phyloP scores from a whole-genome alignment of 1,140 invertebrate species.

The Panagrolaimus sp. region DNA sequence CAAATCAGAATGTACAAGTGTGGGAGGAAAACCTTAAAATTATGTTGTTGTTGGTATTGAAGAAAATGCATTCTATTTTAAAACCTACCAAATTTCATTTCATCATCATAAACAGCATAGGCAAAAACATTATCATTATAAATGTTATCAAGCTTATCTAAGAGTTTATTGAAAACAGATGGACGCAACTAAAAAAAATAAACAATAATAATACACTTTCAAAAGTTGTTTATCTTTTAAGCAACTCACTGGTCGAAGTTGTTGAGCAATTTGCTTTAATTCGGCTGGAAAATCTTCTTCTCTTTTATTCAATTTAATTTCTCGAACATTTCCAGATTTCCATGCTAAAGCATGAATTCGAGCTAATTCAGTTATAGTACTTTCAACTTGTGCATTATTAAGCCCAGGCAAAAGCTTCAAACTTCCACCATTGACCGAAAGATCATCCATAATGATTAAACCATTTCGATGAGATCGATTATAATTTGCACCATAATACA shows the following conservation, averaged over 20 bases:
- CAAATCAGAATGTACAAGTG: slow-evolving; percentile 34
- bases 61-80: too few relatives aligned
- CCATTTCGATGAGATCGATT: slow-evolving; percentile 29
- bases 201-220: neutral
- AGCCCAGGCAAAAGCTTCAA: slow-evolving; percentile 34
- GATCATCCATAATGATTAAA: slow-evolving; percentile 42
- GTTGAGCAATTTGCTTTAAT: neutral
- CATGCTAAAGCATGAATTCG: slow-evolving; percentile 33
- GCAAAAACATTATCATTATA: neutral
- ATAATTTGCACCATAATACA: neutral
- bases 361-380: slow-evolving; percentile 32
- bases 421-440: slow-evolving; percentile 18
- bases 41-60: too few relatives aligned
- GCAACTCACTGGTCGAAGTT: neutral
- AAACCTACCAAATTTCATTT: slow-evolving; percentile 20
- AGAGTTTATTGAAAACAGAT: neutral
- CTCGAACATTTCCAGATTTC: slow-evolving; percentile 17
- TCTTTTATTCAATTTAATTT: neutral
- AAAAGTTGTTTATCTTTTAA: neutral
- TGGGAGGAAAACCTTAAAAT: slow-evolving; percentile 21
- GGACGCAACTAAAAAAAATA: neutral
- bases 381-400: slow-evolving; percentile 31
- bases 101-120: slow-evolving; percentile 11
- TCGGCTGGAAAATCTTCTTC: neutral
- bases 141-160: neutral